Conservation (phyloP, 37 sponge, comb jelly and placozoan species). For the Axinella damicornis region DNA sequence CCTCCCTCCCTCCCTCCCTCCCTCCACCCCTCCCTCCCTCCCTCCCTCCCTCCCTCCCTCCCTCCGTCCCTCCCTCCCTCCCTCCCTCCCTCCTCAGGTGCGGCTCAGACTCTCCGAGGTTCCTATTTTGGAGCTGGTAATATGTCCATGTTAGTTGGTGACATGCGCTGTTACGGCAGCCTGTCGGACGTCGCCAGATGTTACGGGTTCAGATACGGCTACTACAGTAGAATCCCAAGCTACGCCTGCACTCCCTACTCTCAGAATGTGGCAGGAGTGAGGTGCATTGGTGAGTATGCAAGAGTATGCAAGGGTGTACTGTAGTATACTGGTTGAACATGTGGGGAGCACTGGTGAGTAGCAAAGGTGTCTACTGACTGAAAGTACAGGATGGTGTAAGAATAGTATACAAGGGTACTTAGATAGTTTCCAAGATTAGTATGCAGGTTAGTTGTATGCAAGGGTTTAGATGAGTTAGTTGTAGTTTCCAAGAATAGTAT, state of each 20-base stretch:
- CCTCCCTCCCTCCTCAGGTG: constrained; percentile 22
- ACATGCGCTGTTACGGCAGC: constrained; percentile 23
- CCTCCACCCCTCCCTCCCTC: not conserved
- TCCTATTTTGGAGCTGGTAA: constrained; percentile 15
- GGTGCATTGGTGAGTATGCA: constrained; percentile 30
- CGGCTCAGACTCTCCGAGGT: not conserved
- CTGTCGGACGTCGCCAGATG: constrained; percentile 40
- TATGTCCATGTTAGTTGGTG: not conserved
- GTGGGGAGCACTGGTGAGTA: too few species aligned
- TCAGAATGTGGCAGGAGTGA: constrained; percentile 26
- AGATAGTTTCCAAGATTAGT: too few species aligned
- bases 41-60: not conserved
- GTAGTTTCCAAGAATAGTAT: too few species aligned
- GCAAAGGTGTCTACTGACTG: too few species aligned
- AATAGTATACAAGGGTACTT: too few species aligned
- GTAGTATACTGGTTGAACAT: too few species aligned
- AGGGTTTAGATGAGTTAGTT: too few species aligned
- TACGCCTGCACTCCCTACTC: too few species aligned
- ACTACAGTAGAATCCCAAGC: too few species aligned
- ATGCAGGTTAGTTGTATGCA: too few species aligned
- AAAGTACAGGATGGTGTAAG: too few species aligned
- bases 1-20: not conserved
- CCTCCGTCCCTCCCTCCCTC: not conserved
- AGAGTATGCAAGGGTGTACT: too few species aligned
- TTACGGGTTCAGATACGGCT: constrained; percentile 9